Evolutionary conservation across 2,797 vertebrate genomes (phyloP), one percentile per base, ranked within the genome.

Genomic region (Scolopax bukidnonensis): DNA sequence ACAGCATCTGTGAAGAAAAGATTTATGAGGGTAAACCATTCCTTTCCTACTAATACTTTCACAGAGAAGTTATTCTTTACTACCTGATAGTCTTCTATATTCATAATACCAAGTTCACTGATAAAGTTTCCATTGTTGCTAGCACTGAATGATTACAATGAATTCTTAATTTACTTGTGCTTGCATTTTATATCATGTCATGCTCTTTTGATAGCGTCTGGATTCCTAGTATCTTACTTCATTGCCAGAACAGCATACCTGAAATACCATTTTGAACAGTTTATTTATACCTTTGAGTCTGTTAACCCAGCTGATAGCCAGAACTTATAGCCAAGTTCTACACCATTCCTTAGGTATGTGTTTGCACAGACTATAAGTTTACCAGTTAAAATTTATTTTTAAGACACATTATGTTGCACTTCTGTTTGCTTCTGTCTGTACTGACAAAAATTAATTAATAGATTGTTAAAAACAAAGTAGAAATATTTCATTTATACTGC

Each of bases 201-300:
- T 71, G 51, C 12, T 90, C 19, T 64, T 87, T 70, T 68, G 64
- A 67, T 76, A 79, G 25, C 6, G 27, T 51, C 59, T 87, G 67
- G 20, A 84, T 91, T 96, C 88, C 83, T 51, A 79, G 59, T 25
- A 67, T 45, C 27, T 45, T 78, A 59, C 54, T 94, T 90, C 51
- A 54, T 40, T 87, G 45, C 74, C 86, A 89, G 69, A 93, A 90
- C 13, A 86, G 51, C 84, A 93, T 96, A 95, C 54, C 82, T 84
- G 90, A 91, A 96, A 96, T 96, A 83, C 69, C 67, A 53, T 91
- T 90, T 95, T 84, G 47, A 84, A 93, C 60, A 38, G 11, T 5
- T 76, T 78, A 59, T 80, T 89, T 94, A 65, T 54, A 67, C 17
- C 33, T 53, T 41, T 33, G 70, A 82, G 53, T 36, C 50, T 89